phyloP scores from a whole-genome alignment of 2,888 invertebrate species.

The Platerodrilus igneus region DNA sequence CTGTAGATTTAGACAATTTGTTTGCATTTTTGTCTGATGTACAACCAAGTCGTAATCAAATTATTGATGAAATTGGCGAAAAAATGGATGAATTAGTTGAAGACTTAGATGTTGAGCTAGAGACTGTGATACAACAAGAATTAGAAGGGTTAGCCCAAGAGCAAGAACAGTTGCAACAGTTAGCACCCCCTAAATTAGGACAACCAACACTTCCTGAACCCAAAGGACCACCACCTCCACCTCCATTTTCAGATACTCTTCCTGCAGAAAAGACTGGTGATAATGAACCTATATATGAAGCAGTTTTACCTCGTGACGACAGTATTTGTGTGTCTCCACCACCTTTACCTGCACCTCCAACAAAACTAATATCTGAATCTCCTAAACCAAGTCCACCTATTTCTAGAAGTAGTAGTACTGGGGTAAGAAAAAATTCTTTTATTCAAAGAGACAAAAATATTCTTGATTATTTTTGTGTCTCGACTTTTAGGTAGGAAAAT shows the following conservation, averaged over 20 bases:
- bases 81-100: conserved; percentile 79
- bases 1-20: conserved; percentile 82
- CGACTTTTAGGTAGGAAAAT: no score
- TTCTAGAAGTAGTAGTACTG: conserved; percentile 50
- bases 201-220: conserved; percentile 70
- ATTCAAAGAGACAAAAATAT: no score
- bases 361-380: conserved; percentile 48
- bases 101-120: conserved; percentile 74
- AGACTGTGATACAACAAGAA: conserved; percentile 62
- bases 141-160: conserved; percentile 52
- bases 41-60: conserved; percentile 50
- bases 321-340: conserved; percentile 46
- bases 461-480: neutral
- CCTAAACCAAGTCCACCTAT: conserved; percentile 52
- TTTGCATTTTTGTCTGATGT: conserved; percentile 87
- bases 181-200: conserved; percentile 50
- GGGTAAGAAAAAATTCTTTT: conserved; percentile 42
- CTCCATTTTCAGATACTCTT: conserved; percentile 52
- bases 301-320: conserved; percentile 69
- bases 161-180: conserved; percentile 36
- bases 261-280: conserved; percentile 40
- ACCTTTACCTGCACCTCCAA: conserved; percentile 50
- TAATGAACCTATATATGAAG: conserved; percentile 80
- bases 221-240: conserved; percentile 69
- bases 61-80: conserved; percentile 78